Conservation (phyloP, 2,888 invertebrate genomes). For the Pecten maximus region DNA sequence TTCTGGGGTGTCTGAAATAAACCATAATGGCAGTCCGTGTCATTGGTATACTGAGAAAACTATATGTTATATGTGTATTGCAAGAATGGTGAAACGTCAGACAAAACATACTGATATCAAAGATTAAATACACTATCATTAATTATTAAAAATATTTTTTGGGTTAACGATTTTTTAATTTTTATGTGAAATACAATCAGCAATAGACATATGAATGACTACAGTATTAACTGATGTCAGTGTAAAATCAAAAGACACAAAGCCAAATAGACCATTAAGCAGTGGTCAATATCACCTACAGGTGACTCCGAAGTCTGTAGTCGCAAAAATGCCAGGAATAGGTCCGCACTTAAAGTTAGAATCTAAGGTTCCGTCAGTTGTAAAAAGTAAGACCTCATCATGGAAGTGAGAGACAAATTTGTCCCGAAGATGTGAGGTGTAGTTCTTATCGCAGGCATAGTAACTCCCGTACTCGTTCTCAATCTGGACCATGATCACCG, state of each 20-base stretch:
- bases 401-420: conserved; percentile 86
- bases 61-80: too few relatives aligned
- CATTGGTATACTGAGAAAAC: too few relatives aligned
- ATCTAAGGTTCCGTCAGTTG: conserved; percentile 89
- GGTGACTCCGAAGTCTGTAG: conserved; percentile 86
- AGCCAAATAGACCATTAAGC: too few relatives aligned
- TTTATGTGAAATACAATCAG: too few relatives aligned
- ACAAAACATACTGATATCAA: too few relatives aligned
- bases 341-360: conserved; percentile 87
- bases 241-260: too few relatives aligned
- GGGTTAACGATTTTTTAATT: too few relatives aligned
- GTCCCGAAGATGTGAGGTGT: conserved; percentile 88
- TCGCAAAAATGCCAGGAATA: conserved; percentile 88
- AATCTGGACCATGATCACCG: conserved; percentile 85
- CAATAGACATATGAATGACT: too few relatives aligned
- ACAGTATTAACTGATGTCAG: too few relatives aligned
- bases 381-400: conserved; percentile 89
- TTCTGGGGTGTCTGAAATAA: not conserved
- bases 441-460: conserved; percentile 87
- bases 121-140: too few relatives aligned
- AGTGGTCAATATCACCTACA: conserved; percentile 58
- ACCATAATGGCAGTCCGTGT: not conserved
- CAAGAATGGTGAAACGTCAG: too few relatives aligned
- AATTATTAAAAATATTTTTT: too few relatives aligned
- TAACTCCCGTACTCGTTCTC: conserved; percentile 98